Evolutionary conservation across 35 echinoderm and acorn worm genomes (phyloP), one percentile per base, ranked within the genome.

Genomic region (Lytechinus variegatus): DNA sequence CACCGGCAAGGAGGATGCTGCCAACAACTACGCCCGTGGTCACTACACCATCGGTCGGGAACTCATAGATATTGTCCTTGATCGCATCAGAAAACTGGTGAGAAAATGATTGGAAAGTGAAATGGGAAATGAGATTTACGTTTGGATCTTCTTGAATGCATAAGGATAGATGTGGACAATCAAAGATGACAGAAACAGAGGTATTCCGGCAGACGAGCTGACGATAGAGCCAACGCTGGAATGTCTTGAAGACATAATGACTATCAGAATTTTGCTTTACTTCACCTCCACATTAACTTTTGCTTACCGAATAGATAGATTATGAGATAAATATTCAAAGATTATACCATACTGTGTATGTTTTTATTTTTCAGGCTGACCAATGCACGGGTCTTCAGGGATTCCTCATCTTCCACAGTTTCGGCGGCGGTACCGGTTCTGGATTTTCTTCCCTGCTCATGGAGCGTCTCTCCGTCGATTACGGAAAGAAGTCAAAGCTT

Each of bases 21-120:
- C 97, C 58, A 97, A 97, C 94, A 97, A 97, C 96, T 97, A 95
- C 89, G 97, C 97, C 94, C 96, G 97, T 55, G 97, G 97, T 89
- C 97, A 98, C 91, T 98, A 96, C 94, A 97, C 97, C 9, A 55
- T 96, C 93, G 91, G 93, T 5, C 14, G 52, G 58, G 53, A 61
- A 19, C 91, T 61, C 56, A 55, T 72, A 16, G 54, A 93, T 60
- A 54, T 79, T 4, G 66, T n/a, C 19, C 66, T 79, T n/a, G 66
- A 79, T 8, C 19, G 66, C 21, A 79, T 79, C 66, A 79, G 66
- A n/a, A 79, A 79, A n/a, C 19, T 79, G 66, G 96, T 96, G 72
- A 86, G 95, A 11, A 66, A 66, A 13, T 16, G 3, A 14, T 12
- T 66, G 4, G 4, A 13, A 16, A 66, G 19, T 10, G 60, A 66